These are phyloP conservation scores for Heliangelus exortis DNA, from an alignment of 2,797 vertebrate species.

Conservation along the genomic window DNA sequence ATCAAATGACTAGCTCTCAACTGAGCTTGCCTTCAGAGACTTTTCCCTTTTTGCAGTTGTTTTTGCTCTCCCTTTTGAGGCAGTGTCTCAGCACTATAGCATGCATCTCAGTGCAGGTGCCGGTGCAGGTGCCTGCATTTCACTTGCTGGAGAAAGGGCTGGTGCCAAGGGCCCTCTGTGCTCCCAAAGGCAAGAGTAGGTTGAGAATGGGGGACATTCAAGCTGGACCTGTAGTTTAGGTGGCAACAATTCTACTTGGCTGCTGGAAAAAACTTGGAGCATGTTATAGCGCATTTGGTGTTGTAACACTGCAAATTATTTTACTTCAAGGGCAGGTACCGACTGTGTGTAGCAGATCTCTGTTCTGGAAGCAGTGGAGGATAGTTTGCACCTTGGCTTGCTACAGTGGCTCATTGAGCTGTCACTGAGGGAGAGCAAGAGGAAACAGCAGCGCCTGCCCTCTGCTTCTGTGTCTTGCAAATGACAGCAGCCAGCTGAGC, in stretches of 20 bases:
- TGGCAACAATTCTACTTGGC: background rate
- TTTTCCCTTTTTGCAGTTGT: background rate
- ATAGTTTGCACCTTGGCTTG: background rate
- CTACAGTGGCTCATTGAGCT: background rate
- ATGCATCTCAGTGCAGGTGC: background rate
- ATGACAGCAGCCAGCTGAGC: background rate
- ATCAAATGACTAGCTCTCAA: background rate
- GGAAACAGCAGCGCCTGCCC: background rate
- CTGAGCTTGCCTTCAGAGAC: fast-evolving
- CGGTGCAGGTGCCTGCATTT: background rate
- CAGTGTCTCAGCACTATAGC: background rate
- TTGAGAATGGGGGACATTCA: background rate
- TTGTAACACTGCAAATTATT: background rate
- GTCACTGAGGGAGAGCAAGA: background rate
- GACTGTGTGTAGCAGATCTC: background rate
- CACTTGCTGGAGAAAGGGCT: background rate
- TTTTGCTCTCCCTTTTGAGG: background rate
- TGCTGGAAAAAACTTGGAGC: background rate
- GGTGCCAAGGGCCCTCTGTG: background rate
- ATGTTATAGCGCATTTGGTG: background rate
- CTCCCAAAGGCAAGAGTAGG: background rate
- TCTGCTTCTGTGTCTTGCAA: background rate
- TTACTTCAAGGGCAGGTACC: background rate
- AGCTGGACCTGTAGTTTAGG: background rate
- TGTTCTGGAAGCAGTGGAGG: background rate